Conservation (phyloP, 2,888 invertebrate species). For the Ophioninae sp. region DNA sequence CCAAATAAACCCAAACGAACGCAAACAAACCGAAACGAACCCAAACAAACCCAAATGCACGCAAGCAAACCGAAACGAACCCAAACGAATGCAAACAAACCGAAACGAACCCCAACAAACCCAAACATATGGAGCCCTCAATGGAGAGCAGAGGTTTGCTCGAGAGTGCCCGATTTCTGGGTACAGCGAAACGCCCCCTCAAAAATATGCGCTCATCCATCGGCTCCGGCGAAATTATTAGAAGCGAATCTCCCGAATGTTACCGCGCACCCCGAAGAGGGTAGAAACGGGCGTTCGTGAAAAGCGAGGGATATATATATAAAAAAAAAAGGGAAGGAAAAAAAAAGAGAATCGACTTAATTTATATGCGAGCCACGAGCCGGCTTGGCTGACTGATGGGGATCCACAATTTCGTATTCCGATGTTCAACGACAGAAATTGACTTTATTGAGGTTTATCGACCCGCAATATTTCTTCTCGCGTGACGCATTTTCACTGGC, state of each 20-base stretch:
- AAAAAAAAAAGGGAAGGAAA: too few relatives aligned
- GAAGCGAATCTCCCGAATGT: background rate
- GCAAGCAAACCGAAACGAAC: too few relatives aligned
- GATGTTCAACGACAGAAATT: conserved; percentile 80
- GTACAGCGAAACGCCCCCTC: too few relatives aligned
- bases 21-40: too few relatives aligned
- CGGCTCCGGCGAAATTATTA: background rate
- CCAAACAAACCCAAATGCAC: too few relatives aligned
- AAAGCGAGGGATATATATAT: conserved; percentile 58
- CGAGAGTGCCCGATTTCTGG: background rate
- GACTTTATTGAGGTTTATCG: conserved; percentile 81
- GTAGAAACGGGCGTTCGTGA: conserved; percentile 36
- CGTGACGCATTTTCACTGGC: conserved; percentile 29
- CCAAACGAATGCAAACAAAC: too few relatives aligned
- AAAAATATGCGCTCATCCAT: background rate
- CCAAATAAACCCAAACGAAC: too few relatives aligned
- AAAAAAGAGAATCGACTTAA: conserved; percentile 75
- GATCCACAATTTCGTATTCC: conserved; percentile 81
- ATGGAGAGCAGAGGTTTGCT: background rate
- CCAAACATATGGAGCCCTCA: too few relatives aligned
- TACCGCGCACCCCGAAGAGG: background rate
- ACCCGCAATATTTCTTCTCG: conserved; percentile 79
- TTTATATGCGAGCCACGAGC: conserved; percentile 79
- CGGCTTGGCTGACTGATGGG: conserved; percentile 75
- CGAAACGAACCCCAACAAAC: too few relatives aligned